Conservation (phyloP, 2,113 vertebrate species). For the Chloebia gouldiae region DNA sequence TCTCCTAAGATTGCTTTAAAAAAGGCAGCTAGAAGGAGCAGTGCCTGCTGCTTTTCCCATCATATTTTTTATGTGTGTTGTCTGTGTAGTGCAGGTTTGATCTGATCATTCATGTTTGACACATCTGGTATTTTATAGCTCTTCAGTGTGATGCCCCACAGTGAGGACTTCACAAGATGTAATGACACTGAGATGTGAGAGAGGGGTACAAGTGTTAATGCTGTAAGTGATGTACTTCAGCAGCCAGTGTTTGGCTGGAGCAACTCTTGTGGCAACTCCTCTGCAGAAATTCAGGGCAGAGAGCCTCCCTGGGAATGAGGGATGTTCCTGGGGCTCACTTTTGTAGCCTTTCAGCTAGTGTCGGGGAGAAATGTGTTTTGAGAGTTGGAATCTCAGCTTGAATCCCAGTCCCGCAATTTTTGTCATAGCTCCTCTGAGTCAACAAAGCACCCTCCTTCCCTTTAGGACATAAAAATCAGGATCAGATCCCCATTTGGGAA, state of each 20-base stretch:
- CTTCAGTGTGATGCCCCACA: background rate
- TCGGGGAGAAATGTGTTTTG: background rate
- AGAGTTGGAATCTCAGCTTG: background rate
- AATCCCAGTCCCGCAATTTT: background rate
- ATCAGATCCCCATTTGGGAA: constrained; percentile 31
- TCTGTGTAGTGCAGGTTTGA: constrained; percentile 49
- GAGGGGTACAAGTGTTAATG: background rate
- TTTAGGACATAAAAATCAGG: constrained; percentile 17
- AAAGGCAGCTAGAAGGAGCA: constrained; percentile 52
- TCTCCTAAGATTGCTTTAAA: constrained; percentile 43
- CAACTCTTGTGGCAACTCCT: constrained; percentile 12
- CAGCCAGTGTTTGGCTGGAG: background rate
- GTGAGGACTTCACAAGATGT: constrained; percentile 27
- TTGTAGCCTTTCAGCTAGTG: background rate
- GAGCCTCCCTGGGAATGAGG: constrained; percentile 32
- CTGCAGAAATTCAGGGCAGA: background rate
- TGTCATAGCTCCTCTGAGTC: background rate
- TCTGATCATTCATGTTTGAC: constrained; percentile 51
- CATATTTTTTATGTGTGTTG: constrained; percentile 5
- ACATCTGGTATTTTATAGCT: constrained; percentile 26
- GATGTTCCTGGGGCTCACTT: background rate
- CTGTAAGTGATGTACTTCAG: constrained; percentile 12
- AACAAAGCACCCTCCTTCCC: background rate
- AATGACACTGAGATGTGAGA: constrained; percentile 39
- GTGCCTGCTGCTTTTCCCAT: constrained; percentile 40